Base-by-base conservation (phyloP, 2,797 vertebrate species). In the Tragelaphus eurycerus region DNA sequence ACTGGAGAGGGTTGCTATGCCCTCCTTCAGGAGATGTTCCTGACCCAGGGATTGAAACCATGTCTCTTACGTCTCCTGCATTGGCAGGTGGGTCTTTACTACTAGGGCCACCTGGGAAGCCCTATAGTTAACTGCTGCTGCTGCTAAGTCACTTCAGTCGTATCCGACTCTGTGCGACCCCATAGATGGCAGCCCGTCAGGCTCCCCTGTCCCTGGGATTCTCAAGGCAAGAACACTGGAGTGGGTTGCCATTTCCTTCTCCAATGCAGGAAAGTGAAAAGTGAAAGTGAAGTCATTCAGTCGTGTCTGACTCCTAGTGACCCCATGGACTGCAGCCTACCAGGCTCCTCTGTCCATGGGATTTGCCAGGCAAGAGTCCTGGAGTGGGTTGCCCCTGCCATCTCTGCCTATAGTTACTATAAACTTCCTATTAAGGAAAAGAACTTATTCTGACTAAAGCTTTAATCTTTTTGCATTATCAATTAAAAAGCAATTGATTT, bases 401-500 rank as follows among this genome's bases (percentile, higher is more conserved):
- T 62, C 59, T 62, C 27, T 0, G 0, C 71, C 38, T 34, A 55
- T 50, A 90, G 55, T 43, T 92, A 89, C 67, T 84, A 57, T 34
- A 14, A 93, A 55, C 23, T 46, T 13, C 91, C 34, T 54, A 64
- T 71, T 78, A 82, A 71, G 38, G 12, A 21, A 81, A 79, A 93
- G 4, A 74, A 86, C 17, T 48, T 76, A 62, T 87, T 59, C 8
- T 57, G 13, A 78, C 21, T 96, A 54, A 83, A 93, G 89, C 64
- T 43, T 91, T 71, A 91, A 88, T 87, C 2, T 14, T 93, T 79
- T 89, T 83, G 14, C 38, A 60, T 89, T 89, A 95, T 76, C 25
- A 97, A 85, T 62, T 93, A 38, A 67, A 38, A 38, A 94, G 93
- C 93, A 90, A 27, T 13, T 96, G 29, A 94, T 38, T 95, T 92